Conservation (phyloP, 92 coral and sea anemone species). For the Palythoa caribaeorum region DNA sequence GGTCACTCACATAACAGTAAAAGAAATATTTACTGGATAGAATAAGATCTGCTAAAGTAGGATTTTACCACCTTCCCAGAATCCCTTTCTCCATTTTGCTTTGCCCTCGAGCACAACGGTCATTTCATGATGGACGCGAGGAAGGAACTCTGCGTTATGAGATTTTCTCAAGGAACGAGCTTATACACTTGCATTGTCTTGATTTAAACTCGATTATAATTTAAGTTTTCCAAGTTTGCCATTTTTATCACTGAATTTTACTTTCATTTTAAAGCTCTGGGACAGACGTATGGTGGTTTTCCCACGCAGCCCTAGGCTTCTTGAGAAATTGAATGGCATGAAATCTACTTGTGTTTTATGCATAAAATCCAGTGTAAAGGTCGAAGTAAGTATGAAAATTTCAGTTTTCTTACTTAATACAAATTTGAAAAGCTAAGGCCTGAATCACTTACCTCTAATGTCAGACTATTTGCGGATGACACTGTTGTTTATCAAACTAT, state of each 20-base stretch:
- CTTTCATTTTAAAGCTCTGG: constrained; percentile 9
- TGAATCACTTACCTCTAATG: no score
- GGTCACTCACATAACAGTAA: no score
- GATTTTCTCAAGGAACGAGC: neutral
- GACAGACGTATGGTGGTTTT: neutral
- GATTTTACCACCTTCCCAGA: constrained; percentile 28
- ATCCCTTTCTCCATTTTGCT: neutral
- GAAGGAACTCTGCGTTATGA: neutral
- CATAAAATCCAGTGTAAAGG: constrained; percentile 7
- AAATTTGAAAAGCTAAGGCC: no score
- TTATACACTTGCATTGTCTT: neutral
- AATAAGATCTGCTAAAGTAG: neutral
- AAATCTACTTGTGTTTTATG: neutral
- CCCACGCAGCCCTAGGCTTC: neutral
- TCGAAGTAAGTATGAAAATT: neutral
- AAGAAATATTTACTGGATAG: no score
- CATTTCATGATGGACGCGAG: constrained; percentile 21
- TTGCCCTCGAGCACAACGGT: constrained; percentile 5
- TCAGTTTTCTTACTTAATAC: neutral
- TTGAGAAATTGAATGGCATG: neutral
- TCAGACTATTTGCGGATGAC: no score
- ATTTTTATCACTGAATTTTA: neutral
- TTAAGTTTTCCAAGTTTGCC: neutral
- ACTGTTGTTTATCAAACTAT: no score
- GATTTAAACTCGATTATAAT: neutral